A percentile compares a stretch with the other conserved stretches of the same genome.
phyloP scores from a whole-genome alignment of 2,888 invertebrate genomes.

The Latheticus oryzae region DNA sequence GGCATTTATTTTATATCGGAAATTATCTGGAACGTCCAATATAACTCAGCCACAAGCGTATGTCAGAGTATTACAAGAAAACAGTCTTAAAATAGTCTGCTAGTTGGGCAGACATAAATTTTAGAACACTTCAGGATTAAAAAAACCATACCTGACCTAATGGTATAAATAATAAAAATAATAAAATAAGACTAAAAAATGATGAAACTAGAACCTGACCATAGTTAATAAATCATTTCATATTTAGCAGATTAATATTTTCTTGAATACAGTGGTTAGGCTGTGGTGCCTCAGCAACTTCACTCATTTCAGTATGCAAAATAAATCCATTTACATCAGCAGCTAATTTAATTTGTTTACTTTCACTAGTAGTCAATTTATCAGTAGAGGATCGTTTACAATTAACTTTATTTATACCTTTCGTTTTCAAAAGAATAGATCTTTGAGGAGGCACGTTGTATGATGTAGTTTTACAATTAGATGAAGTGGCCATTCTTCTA shows the following conservation, averaged over 20 bases:
- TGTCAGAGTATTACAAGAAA: slow-evolving; percentile 39
- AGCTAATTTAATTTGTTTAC: slow-evolving; percentile 57
- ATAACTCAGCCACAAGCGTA: slow-evolving; percentile 38
- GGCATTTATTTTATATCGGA: slow-evolving; percentile 21
- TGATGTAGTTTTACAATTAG: slow-evolving; percentile 33
- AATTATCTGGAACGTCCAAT: slow-evolving; percentile 29
- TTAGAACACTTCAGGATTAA: slow-evolving; percentile 38
- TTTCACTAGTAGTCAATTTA: slow-evolving; percentile 55
- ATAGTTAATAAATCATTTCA: slow-evolving; percentile 52
- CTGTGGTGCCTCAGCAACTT: slow-evolving; percentile 55
- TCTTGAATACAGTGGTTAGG: slow-evolving; percentile 56
- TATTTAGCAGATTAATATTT: slow-evolving; percentile 57
- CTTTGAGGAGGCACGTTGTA: slow-evolving; percentile 52
- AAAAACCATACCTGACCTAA: slow-evolving; percentile 30
- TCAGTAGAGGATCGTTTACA: slow-evolving; percentile 57
- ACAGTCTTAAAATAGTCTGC: slow-evolving; percentile 39
- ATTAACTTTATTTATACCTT: slow-evolving; percentile 54
- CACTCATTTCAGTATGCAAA: slow-evolving; percentile 59
- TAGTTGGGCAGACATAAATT: slow-evolving; percentile 13
- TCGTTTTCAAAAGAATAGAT: slow-evolving; percentile 57
- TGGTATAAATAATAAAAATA: slow-evolving; percentile 19
- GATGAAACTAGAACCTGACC: too few species aligned
- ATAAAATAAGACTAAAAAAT: too few species aligned
- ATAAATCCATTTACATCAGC: slow-evolving; percentile 59
- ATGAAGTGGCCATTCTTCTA: slow-evolving; percentile 44